Evolutionary conservation across 1,140 invertebrate species (phyloP).

Genomic region (Pantala flavescens): DNA sequence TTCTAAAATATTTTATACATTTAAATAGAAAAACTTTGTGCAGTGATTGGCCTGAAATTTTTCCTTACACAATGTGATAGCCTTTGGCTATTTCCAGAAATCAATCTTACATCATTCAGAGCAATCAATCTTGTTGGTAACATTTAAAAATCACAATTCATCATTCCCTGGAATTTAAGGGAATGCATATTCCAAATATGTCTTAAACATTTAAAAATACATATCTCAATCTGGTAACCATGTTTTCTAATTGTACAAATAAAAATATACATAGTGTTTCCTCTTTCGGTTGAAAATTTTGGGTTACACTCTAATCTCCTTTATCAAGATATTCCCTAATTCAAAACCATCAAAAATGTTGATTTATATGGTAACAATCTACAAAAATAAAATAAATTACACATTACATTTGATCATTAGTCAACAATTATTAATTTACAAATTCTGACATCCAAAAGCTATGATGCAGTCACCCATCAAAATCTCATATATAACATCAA

Average conservation of each 20-base stretch:
- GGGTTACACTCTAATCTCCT: too few species aligned
- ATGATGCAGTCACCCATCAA: too few species aligned
- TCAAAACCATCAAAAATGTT: too few species aligned
- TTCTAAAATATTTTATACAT: constrained; percentile 6
- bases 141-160: not conserved
- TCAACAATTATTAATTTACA: too few species aligned
- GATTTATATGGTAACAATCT: too few species aligned
- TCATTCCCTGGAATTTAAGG: not conserved
- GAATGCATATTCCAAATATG: not conserved
- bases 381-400: too few species aligned
- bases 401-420: too few species aligned
- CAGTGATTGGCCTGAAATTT: not conserved
- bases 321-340: too few species aligned
- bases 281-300: too few species aligned
- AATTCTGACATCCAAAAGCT: too few species aligned
- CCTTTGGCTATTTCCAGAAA: not conserved
- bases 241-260: not conserved
- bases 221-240: not conserved
- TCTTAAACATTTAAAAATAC: not conserved
- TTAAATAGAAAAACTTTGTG: constrained; percentile 9
- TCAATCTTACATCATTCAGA: not conserved
- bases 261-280: not conserved
- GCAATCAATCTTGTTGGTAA: not conserved
- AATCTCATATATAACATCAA: too few species aligned
- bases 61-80: not conserved